phyloP scores from a whole-genome alignment of 2,113 vertebrate genomes.

The Corythoichthys intestinalis region DNA sequence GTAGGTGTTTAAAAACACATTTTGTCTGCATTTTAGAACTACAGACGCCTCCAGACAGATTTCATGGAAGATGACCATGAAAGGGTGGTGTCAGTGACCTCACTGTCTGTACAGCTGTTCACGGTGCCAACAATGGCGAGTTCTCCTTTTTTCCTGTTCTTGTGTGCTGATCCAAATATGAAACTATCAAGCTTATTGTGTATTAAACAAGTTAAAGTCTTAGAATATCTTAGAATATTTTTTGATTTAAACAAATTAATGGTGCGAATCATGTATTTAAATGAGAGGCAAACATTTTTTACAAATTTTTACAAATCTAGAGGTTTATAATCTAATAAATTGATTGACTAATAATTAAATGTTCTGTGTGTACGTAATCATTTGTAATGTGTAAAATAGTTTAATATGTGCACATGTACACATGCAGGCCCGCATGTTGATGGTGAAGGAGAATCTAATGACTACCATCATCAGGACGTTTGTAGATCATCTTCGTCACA shows the following conservation, averaged over 20 bases:
- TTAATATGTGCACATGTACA: background rate
- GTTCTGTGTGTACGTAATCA: background rate
- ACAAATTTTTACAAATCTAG: no score
- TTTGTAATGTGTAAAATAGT: background rate
- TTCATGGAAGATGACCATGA: constrained; percentile 99
- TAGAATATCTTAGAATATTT: no score
- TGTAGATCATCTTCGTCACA: constrained; percentile 88
- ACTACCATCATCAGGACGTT: constrained; percentile 93
- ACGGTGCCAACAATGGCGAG: constrained; percentile 98
- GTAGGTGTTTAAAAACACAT: constrained; percentile 49
- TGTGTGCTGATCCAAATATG: background rate
- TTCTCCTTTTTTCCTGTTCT: constrained; percentile 69
- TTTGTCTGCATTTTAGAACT: constrained; percentile 85
- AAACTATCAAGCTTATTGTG: background rate
- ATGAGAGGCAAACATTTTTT: no score
- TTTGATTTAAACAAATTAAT: no score
- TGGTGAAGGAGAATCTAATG: constrained; percentile 93
- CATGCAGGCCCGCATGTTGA: constrained; percentile 90
- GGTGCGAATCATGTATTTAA: no score
- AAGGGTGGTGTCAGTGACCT: constrained; percentile 95
- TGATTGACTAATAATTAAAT: background rate
- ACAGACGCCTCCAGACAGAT: constrained; percentile 98
- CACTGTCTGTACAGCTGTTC: constrained; percentile 98
- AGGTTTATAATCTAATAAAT: no score
- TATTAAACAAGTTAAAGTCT: background rate